A percentile compares a stretch with the other conserved stretches of the same genome.
Conservation (phyloP, 2,113 vertebrate species). For the Calyptommatus sinebrachiatus region DNA sequence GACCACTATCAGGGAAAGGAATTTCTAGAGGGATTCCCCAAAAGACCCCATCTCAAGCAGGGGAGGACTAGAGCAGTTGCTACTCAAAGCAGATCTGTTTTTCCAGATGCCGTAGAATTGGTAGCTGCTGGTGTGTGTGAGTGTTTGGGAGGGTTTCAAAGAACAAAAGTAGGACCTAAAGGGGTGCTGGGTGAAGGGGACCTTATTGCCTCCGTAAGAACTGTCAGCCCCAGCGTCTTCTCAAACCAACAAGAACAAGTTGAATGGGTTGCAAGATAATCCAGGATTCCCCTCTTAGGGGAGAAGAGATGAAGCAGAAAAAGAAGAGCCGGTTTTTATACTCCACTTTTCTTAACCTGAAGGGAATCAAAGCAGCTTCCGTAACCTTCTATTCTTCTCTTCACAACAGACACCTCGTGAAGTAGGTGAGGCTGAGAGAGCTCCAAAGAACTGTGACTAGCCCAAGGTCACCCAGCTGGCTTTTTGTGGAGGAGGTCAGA, state of each 20-base stretch:
- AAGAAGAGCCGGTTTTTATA: no score
- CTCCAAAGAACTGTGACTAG: no score
- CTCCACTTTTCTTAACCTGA: no score
- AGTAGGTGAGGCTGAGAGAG: no score
- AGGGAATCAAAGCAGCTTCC: no score
- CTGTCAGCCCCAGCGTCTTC: conserved; percentile 15
- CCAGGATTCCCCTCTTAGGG: no score
- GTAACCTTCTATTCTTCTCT: no score
- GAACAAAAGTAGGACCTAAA: not conserved
- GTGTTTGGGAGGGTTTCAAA: not conserved
- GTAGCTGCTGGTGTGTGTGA: not conserved
- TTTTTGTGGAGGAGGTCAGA: no score
- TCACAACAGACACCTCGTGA: no score
- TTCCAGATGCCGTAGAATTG: no score
- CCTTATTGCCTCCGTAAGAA: not conserved
- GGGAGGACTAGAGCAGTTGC: not conserved
- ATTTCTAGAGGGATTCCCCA: not conserved
- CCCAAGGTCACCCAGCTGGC: no score
- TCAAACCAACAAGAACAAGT: not conserved
- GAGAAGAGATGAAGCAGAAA: not conserved
- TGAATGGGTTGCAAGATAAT: not conserved
- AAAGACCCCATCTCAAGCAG: not conserved
- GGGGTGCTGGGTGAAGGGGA: not conserved
- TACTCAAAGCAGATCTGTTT: not conserved
- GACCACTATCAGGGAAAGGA: not conserved